Evolutionary conservation across 1,140 invertebrate species (phyloP), one percentile per base, ranked within the genome.

Genomic region (Samia ricini): DNA sequence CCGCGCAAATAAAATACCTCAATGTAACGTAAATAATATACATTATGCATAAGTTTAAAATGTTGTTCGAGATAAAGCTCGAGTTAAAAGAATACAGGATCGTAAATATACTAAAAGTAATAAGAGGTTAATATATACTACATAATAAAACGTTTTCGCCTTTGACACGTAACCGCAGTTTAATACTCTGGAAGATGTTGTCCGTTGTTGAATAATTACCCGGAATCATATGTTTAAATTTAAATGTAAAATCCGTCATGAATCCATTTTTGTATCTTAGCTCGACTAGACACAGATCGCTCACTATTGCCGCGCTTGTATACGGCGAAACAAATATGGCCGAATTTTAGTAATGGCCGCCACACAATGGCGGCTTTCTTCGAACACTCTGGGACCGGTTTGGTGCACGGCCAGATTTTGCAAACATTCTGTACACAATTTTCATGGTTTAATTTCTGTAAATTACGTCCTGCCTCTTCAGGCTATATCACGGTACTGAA

Each of bases 341-440:
- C 80, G 85, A 85, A 86, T 76, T 81, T 80, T 76, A 72, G 67
- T 76, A 71, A 81, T 83, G 80, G 80, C 76, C 71, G 71, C 68
- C 70, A 76, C 71, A 64, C 64, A 69, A 69, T 69, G 74, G 66
- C 71, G 69, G 64, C 69, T 74, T 71, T 74, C 69, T 69, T 66
- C 71, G 68, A 69, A 66, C 65, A 58, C 58, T 51, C 23, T 51
- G 59, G 59, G 70, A 79, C 83, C 77, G 81, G 84, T 82, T 82
- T 77, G 65, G 68, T 72, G 58, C 68, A 68, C 63, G 75, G 57
- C 60, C 61, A 63, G 52, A 74, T 79, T 83, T 83, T 74, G 76
- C 81, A 76, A 83, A 77, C 76, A 21, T 73, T 81, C 73, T 71
- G 71, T 73, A 74, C 65, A 61, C 56, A 66, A 64, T 69, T 42